Percentiles rank a stretch among this genome's conserved stretches.
Evolutionary conservation across 2,888 invertebrate species (phyloP).

Genomic region (Pachydiplax longipennis): DNA sequence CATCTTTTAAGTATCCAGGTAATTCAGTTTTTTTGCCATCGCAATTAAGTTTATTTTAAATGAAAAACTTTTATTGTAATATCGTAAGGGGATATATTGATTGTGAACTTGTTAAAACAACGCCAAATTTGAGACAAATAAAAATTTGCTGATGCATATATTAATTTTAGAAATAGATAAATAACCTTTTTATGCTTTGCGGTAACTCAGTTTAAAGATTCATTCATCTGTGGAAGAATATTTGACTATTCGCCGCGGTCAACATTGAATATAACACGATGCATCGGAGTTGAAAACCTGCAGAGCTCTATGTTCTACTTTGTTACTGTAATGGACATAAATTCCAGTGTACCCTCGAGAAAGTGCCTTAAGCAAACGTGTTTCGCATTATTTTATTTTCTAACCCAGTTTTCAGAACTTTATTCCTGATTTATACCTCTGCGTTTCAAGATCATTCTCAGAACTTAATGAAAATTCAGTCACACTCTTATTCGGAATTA

Average conservation of each 20-base stretch:
- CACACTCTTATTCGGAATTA: background rate
- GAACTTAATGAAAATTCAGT: background rate
- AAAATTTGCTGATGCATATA: no score
- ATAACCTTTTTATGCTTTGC: no score
- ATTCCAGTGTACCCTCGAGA: background rate
- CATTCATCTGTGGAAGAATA: no score
- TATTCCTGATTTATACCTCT: background rate
- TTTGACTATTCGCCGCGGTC: background rate
- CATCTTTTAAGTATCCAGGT: no score
- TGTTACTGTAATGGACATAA: background rate
- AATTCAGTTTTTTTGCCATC: no score
- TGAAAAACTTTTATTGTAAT: no score
- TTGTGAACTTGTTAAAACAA: no score
- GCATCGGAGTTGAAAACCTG: background rate
- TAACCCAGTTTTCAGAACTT: background rate
- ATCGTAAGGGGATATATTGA: no score
- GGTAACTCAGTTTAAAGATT: no score
- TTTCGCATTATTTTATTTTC: background rate
- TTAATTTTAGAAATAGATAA: no score
- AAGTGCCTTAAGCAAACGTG: background rate
- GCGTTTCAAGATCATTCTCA: background rate
- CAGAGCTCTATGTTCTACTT: background rate
- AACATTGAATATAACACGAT: background rate
- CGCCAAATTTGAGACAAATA: no score
- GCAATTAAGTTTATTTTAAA: no score